These are phyloP conservation scores for Bembecia ichneumoniformis DNA, from an alignment of 2,888 invertebrate species.

Conservation along the genomic window DNA sequence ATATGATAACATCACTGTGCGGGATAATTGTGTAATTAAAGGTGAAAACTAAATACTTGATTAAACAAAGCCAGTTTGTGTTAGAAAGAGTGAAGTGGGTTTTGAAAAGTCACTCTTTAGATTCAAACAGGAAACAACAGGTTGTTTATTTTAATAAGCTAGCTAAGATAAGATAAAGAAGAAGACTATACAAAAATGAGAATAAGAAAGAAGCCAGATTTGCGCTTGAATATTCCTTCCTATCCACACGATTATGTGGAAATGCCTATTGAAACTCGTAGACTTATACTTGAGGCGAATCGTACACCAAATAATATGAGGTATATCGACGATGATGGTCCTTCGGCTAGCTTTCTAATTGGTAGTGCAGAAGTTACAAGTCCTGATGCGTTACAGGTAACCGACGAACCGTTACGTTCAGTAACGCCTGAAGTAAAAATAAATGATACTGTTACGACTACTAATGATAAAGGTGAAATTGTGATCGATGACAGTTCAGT, in stretches of 20 bases:
- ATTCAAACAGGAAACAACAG: too few species aligned
- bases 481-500: constrained; percentile 21
- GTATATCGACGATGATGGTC: constrained; percentile 28
- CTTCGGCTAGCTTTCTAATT: constrained; percentile 8
- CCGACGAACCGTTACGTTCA: constrained; percentile 7
- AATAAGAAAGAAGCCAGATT: constrained; percentile 47
- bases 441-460: constrained; percentile 1
- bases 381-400: neutral
- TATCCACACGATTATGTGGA: constrained; percentile 55
- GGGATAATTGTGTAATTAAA: too few species aligned
- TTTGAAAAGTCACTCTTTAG: too few species aligned
- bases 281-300: constrained; percentile 29
- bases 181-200: constrained; percentile 26
- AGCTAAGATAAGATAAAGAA: too few species aligned
- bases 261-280: constrained; percentile 45
- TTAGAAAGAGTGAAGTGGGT: too few species aligned
- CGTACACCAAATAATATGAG: constrained; percentile 22
- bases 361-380: constrained; percentile 10
- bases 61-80: too few species aligned
- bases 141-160: too few species aligned
- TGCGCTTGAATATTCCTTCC: constrained; percentile 44
- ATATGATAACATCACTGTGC: too few species aligned
- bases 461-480: neutral
- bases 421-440: constrained; percentile 53
- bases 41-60: too few species aligned